These are phyloP conservation scores for Drosophila serrata DNA, from an alignment of 1,140 invertebrate species.

Conservation along the genomic window DNA sequence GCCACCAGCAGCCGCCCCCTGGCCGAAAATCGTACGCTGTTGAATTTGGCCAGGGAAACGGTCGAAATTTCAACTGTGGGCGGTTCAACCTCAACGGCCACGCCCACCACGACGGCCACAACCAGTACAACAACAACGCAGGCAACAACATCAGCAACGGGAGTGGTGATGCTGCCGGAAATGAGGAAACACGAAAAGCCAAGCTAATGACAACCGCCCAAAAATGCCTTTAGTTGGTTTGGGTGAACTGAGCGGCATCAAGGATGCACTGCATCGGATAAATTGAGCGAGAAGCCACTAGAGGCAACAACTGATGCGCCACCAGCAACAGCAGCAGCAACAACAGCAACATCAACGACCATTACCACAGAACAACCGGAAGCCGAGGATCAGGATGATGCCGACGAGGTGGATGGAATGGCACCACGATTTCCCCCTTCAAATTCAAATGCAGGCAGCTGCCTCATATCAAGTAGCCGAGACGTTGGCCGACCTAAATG, in stretches of 20 bases:
- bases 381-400: conserved; percentile 13
- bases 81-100: conserved; percentile 69
- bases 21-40: conserved; percentile 43
- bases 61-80: conserved; percentile 36
- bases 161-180: conserved; percentile 6
- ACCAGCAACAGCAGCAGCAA: too few species aligned
- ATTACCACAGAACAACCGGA: conserved; percentile 10
- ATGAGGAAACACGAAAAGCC: conserved; percentile 17
- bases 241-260: conserved; percentile 49
- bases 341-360: conserved; percentile 8
- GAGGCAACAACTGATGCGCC: conserved; percentile 1
- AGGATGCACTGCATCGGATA: conserved; percentile 64
- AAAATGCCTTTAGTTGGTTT: conserved; percentile 25
- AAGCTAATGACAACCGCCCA: conserved; percentile 58
- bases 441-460: conserved; percentile 75
- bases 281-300: conserved; percentile 42
- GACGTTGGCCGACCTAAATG: conserved; percentile 70
- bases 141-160: conserved; percentile 23
- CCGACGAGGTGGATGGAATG: conserved; percentile 9
- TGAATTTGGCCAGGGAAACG: conserved; percentile 18
- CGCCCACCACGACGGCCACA: conserved; percentile 73
- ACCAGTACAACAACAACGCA: conserved; percentile 67
- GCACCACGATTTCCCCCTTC: conserved; percentile 35
- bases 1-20: conserved; percentile 20
- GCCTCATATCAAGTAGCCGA: conserved; percentile 75